Percentiles rank a stretch among this genome's conserved stretches.
Evolutionary conservation across 2,888 invertebrate genomes (phyloP).

Genomic region (Drosophila putrida): DNA sequence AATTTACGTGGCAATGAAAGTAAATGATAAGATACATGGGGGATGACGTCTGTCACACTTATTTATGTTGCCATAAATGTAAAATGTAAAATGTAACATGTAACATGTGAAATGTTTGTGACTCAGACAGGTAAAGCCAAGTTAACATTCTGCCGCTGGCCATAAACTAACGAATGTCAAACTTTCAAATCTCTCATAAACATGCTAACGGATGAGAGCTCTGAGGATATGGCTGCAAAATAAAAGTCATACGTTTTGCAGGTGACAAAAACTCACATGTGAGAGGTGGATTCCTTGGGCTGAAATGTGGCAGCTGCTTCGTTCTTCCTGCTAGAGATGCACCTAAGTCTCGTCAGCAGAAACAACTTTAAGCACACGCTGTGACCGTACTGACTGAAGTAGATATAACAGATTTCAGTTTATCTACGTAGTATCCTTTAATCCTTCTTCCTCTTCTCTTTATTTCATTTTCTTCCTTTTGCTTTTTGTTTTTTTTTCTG

Average conservation of each 20-base stretch:
- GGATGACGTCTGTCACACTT: conserved; percentile 17
- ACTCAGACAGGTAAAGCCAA: conserved; percentile 38
- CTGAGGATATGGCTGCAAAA: conserved; percentile 4
- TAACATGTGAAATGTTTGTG: conserved; percentile 18
- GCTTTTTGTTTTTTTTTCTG: conserved; percentile 1
- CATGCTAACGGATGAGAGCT: conserved; percentile 1
- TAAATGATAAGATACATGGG: conserved; percentile 19
- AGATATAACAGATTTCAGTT: conserved; percentile 30
- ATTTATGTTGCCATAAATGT: conserved; percentile 54
- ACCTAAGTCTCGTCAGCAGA: conserved; percentile 18
- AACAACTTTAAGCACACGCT: conserved; percentile 26
- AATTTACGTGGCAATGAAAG: conserved; percentile 22
- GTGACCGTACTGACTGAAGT: background rate
- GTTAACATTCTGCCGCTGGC: conserved; percentile 48
- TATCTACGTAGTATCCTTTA: conserved; percentile 37
- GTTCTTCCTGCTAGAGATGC: conserved; percentile 13
- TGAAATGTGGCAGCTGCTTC: conserved; percentile 18
- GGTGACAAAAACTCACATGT: conserved; percentile 67
- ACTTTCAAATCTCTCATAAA: conserved; percentile 54
- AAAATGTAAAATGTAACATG: conserved; percentile 38
- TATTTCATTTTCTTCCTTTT: conserved; percentile 6
- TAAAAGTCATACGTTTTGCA: conserved; percentile 57
- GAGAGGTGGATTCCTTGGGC: conserved; percentile 2
- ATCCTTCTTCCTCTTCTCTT: conserved; percentile 4
- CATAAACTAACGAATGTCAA: conserved; percentile 61